Evolutionary conservation across 2,797 vertebrate species (phyloP).

Genomic region (Hippopotamyrus pictus): DNA sequence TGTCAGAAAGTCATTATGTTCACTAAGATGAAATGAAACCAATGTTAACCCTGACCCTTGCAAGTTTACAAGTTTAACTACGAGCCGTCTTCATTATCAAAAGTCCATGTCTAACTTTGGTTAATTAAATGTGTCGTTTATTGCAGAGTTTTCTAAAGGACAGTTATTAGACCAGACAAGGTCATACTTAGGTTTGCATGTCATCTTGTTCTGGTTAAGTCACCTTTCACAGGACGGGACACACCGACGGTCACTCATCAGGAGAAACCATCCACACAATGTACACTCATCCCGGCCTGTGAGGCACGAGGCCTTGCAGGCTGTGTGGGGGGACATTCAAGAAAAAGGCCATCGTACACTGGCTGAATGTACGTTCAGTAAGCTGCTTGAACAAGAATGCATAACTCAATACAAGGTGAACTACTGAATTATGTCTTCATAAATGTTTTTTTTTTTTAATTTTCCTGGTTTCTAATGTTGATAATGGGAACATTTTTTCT

Average conservation of each 20-base stretch:
- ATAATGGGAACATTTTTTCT: neutral
- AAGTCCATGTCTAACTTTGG: neutral
- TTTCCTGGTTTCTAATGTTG: neutral
- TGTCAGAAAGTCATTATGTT: too few species aligned
- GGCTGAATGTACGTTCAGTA: neutral
- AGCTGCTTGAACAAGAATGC: neutral
- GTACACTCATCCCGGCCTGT: slow-evolving; percentile 61
- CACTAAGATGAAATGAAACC: too few species aligned
- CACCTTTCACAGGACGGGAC: slow-evolving; percentile 66
- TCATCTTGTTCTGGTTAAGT: slow-evolving; percentile 61
- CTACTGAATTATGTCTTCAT: neutral
- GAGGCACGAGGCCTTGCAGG: slow-evolving; percentile 65
- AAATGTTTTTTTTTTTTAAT: neutral
- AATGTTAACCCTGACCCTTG: neutral
- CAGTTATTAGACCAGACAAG: neutral
- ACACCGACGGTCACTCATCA: slow-evolving; percentile 66
- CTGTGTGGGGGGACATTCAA: slow-evolving; percentile 46
- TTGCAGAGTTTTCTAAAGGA: neutral
- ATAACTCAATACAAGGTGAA: neutral
- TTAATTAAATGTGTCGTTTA: neutral
- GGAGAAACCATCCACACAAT: slow-evolving; percentile 58
- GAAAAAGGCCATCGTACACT: neutral
- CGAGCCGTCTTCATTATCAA: neutral
- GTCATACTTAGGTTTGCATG: slow-evolving; percentile 69
- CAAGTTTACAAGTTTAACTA: neutral